phyloP scores from a whole-genome alignment of 2,797 vertebrate genomes.

The Merluccius polli region DNA sequence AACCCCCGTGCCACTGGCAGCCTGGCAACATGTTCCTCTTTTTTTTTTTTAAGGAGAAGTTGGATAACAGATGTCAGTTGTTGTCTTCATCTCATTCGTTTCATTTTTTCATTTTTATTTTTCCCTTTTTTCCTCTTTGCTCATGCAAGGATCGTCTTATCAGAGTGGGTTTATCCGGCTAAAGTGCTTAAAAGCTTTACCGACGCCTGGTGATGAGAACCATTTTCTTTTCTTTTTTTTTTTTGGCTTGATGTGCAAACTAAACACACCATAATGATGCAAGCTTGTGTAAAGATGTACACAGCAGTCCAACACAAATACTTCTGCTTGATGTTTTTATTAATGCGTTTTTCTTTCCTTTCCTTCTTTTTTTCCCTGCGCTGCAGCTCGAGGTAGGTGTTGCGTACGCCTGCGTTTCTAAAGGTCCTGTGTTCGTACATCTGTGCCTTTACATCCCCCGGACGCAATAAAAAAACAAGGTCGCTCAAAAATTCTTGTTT shows the following conservation, averaged over 20 bases:
- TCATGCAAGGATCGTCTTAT: slow-evolving; percentile 66
- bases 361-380: too few relatives aligned
- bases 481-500: too few relatives aligned
- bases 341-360: slow-evolving; percentile 55
- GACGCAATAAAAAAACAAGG: too few relatives aligned
- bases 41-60: slow-evolving; percentile 38
- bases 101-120: too few relatives aligned
- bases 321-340: slow-evolving; percentile 68
- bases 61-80: slow-evolving; percentile 71
- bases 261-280: slow-evolving; percentile 74
- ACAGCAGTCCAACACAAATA: slow-evolving; percentile 67
- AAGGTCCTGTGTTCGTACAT: too few relatives aligned
- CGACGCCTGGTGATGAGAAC: slow-evolving; percentile 66
- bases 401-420: too few relatives aligned
- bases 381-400: too few relatives aligned
- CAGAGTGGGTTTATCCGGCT: slow-evolving; percentile 69
- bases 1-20: too few relatives aligned
- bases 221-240: slow-evolving; percentile 27
- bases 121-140: slow-evolving; percentile 41
- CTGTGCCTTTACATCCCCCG: too few relatives aligned
- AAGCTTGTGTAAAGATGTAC: slow-evolving; percentile 71
- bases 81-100: slow-evolving; percentile 57
- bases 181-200: slow-evolving; percentile 76
- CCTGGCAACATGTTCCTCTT: background rate
- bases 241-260: slow-evolving; percentile 70